Percentiles rank a stretch among this genome's conserved stretches.
Evolutionary conservation across 2,888 invertebrate genomes (phyloP).

Genomic region (Lathronympha strigana): DNA sequence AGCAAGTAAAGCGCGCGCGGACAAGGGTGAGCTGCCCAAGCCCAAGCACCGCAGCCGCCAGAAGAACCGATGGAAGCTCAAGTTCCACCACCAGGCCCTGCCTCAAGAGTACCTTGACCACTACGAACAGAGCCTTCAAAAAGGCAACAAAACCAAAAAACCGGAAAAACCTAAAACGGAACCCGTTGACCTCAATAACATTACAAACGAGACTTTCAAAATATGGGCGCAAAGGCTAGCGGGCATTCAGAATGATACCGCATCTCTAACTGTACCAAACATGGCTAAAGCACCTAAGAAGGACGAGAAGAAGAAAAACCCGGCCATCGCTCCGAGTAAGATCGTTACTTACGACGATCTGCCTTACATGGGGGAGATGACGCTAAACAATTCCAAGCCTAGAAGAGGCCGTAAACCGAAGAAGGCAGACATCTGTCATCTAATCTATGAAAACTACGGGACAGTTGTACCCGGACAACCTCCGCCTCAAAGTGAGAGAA

Average conservation of each 20-base stretch:
- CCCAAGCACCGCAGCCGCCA: conserved; percentile 79
- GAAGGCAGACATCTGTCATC: conserved; percentile 95
- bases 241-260: conserved; percentile 86
- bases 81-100: conserved; percentile 91
- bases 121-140: conserved; percentile 89
- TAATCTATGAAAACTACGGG: conserved; percentile 96
- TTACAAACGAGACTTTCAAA: conserved; percentile 87
- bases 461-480: conserved; percentile 92
- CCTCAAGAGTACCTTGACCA: conserved; percentile 92
- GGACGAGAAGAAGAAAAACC: conserved; percentile 69
- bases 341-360: conserved; percentile 91
- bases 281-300: conserved; percentile 62
- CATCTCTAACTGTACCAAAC: conserved; percentile 63
- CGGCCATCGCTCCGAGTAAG: conserved; percentile 73
- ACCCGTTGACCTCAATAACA: conserved; percentile 68
- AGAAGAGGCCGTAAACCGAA: conserved; percentile 94
- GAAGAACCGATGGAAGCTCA: conserved; percentile 89
- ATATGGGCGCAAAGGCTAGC: conserved; percentile 91
- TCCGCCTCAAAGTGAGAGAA: conserved; percentile 77
- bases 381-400: conserved; percentile 93
- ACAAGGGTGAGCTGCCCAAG: conserved; percentile 63
- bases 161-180: conserved; percentile 71
- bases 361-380: conserved; percentile 97
- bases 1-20: conserved; percentile 69
- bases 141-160: conserved; percentile 68